These are phyloP conservation scores for Notarius quadriscutis DNA, from an alignment of 2,113 vertebrate species.

Conservation along the genomic window DNA sequence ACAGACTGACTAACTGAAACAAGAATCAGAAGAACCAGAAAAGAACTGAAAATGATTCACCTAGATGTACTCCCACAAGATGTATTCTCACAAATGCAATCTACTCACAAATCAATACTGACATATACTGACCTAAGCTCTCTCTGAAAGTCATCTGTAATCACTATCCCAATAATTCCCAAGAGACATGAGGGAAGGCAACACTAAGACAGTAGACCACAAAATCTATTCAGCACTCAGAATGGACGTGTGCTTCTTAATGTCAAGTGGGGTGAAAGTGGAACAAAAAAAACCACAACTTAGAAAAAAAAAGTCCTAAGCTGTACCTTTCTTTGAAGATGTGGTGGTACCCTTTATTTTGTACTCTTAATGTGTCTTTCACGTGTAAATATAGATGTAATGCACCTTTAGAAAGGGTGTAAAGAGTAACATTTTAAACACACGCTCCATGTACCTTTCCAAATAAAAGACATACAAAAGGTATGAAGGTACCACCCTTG, in stretches of 20 bases:
- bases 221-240: conserved; percentile 12
- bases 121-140: conserved; percentile 30
- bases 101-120: not conserved
- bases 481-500: not conserved
- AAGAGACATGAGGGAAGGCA: not conserved
- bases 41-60: not conserved
- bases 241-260: not conserved
- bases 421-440: not conserved
- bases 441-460: not conserved
- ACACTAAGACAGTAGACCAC: not conserved
- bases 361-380: not conserved
- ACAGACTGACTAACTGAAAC: not conserved
- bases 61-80: not conserved
- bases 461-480: not conserved
- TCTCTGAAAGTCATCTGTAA: conserved; percentile 22
- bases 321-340: not conserved
- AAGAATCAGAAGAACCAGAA: not conserved
- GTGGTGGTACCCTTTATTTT: not conserved
- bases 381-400: not conserved
- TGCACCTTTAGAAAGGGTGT: not conserved
- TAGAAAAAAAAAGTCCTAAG: not conserved
- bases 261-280: conserved; percentile 17
- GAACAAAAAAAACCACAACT: not conserved
- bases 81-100: not conserved
- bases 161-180: not conserved